Base-by-base conservation (phyloP, 2,113 vertebrate species). In the Zapornia atra region DNA sequence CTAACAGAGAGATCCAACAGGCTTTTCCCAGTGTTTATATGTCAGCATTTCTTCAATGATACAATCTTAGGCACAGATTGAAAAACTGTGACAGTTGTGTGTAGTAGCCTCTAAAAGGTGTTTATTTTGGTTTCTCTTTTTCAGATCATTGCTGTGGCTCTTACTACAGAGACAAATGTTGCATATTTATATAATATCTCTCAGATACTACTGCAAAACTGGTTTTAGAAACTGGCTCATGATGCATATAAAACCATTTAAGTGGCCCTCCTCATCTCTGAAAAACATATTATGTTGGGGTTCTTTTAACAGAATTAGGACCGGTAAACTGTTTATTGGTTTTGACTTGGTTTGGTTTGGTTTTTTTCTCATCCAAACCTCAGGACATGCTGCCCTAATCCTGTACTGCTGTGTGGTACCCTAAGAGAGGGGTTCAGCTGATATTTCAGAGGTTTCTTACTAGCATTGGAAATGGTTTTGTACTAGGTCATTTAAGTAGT, bases 231-330 rank as follows among this genome's bases (percentile, higher is more conserved):
- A 38, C 36, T 48, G 22, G 9, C 44, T 94, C 26, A 20, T 93
- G 79, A 26, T 73, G 33, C 46, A 57, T 11, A 26, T 80, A 68
- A 68, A n/a, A 26, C 44, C 66, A 51, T 57, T 91, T 51, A 42
- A 72, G 65, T 50, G 33, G 15, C 24, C 68, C 80, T 94, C 57
- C n/a, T 56, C 59, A 63, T 87, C 79, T 91, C 75, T 96, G 93
- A 44, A 70, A 92, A 80, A 82, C 70, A 87, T 92, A 82, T 95
- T 90, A 42, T 12, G 17, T 76, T 76, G 77, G 82, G 69, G 53
- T 91, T 94, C 90, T 96, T 95, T 96, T 86, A 97, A 86, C n/a
- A 75, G 76, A 48, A 94, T 95, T 96, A 95, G 91, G 81, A 95
- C 64, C 75, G 92, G 82, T 94, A 95, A 96, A 97, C 78, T 92